Conservation (phyloP, 1,140 invertebrate species). For the Cephus cinctus region DNA sequence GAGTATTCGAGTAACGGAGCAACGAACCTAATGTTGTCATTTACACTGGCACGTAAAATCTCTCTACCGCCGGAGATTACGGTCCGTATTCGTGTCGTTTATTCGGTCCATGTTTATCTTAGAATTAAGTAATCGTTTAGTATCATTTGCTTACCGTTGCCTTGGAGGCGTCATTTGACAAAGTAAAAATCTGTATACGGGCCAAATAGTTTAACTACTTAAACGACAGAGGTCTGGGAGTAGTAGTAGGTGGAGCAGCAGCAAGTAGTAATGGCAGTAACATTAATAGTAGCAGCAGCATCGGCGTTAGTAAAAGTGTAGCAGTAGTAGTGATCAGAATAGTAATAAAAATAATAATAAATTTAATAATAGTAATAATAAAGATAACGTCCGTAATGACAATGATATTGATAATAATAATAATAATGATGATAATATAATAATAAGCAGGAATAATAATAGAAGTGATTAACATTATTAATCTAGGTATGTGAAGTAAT, state of each 20-base stretch:
- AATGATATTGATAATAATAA: background rate
- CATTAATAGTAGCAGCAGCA: background rate
- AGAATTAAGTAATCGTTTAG: slow-evolving; percentile 23
- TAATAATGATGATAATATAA: slow-evolving; percentile 2
- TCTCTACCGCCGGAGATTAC: slow-evolving; percentile 31
- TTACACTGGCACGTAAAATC: slow-evolving; percentile 40
- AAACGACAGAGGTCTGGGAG: background rate
- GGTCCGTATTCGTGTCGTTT: no score
- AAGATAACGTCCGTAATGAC: slow-evolving; percentile 21
- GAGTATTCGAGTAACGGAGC: slow-evolving; percentile 8
- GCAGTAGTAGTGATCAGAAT: slow-evolving; percentile 17
- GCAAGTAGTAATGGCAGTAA: background rate
- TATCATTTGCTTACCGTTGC: no score
- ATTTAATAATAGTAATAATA: slow-evolving; percentile 22
- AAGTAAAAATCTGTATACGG: no score
- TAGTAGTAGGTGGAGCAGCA: background rate
- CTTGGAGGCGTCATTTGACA: no score
- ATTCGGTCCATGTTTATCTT: no score
- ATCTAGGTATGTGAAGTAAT: slow-evolving; percentile 29
- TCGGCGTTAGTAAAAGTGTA: background rate
- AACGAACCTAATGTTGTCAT: slow-evolving; percentile 27
- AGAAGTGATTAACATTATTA: slow-evolving; percentile 16
- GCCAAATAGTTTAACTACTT: background rate
- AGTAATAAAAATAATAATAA: slow-evolving; percentile 20
- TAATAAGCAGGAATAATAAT: background rate